Percentiles rank a stretch among this genome's conserved stretches.
phyloP scores from a whole-genome alignment of 2,888 invertebrate genomes.

The Disparrhopalites patrizii region DNA sequence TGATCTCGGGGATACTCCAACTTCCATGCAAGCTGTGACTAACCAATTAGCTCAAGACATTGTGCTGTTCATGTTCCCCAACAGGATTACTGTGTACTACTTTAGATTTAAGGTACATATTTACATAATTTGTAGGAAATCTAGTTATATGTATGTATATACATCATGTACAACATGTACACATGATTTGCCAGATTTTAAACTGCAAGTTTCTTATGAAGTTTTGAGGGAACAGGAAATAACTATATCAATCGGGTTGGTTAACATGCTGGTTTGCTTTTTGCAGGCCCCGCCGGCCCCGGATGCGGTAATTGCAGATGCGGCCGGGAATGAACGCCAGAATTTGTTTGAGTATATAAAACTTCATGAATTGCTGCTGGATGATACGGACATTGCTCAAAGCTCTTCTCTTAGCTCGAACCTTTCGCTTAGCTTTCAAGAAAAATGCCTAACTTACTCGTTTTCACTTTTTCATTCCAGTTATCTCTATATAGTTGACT shows the following conservation, averaged over 20 bases:
- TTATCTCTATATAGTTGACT: conserved; percentile 12
- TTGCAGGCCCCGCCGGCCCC: not conserved
- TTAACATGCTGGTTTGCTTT: too few relatives aligned
- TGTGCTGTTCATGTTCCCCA: conserved; percentile 20
- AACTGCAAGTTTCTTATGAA: too few relatives aligned
- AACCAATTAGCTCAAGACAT: conserved; percentile 28
- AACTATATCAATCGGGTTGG: too few relatives aligned
- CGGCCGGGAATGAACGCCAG: not conserved
- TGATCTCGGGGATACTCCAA: conserved; percentile 14
- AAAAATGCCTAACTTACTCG: conserved; percentile 17
- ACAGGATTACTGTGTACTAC: conserved; percentile 15
- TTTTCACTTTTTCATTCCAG: conserved; percentile 8
- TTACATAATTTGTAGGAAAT: not conserved
- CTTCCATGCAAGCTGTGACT: conserved; percentile 19
- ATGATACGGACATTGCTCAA: conserved; percentile 10
- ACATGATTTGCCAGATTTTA: too few relatives aligned
- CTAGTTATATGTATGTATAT: too few relatives aligned
- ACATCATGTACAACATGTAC: too few relatives aligned
- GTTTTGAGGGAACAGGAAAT: too few relatives aligned
- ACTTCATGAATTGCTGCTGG: conserved; percentile 17
- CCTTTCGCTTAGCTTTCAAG: conserved; percentile 8
- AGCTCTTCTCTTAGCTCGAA: not conserved
- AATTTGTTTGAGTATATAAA: conserved; percentile 7
- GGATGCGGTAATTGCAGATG: not conserved
- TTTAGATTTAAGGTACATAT: conserved; percentile 15